Evolutionary conservation across 2,888 invertebrate genomes (phyloP), one percentile per base, ranked within the genome.

Genomic region (Ennomos erosarius): DNA sequence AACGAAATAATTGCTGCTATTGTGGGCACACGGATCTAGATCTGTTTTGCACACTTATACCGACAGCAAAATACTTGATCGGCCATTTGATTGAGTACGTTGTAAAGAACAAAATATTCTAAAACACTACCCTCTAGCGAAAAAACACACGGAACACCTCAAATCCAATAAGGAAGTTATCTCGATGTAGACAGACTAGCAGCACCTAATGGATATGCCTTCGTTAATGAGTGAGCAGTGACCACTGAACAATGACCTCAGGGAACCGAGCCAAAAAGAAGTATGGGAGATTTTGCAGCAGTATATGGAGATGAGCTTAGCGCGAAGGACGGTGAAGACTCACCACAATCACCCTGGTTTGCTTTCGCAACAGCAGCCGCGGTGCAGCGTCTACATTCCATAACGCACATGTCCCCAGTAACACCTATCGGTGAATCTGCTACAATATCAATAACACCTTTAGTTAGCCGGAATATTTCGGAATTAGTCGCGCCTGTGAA

Each of bases 301-400:
- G 56, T 56, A 55, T 52, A 49, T 52, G 53, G 50, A 60, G 49
- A 52, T 59, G 58, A 35, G 55, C 39, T 49, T 64, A 61, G 61
- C 51, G 40, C 54, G 55, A 58, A 34, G 40, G 49, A 53, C 55
- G 57, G 62, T 62, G 35, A 12, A 38, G 68, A 91, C 92, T 91
- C 90, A 92, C 92, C 91, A 71, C 78, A 72, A 76, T 78, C 78
- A 73, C 86, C 80, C 66, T 76, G 78, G 70, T 74, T 81, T 59
- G 87, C 87, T 67, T 81, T 82, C 52, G 83, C 85, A 61, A 92
- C 76, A 42, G 87, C 86, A 43, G 85, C 85, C 50, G 85, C 85
- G 40, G 82, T 83, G 75, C 92, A 92, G 67, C 88, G 81, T 78
- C 84, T 90, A 84, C 91, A 91, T 77, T 82, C 80, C 56, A 74